Evolutionary conservation across 1,140 invertebrate species (phyloP).

Genomic region (Dermatophagoides farinae): DNA sequence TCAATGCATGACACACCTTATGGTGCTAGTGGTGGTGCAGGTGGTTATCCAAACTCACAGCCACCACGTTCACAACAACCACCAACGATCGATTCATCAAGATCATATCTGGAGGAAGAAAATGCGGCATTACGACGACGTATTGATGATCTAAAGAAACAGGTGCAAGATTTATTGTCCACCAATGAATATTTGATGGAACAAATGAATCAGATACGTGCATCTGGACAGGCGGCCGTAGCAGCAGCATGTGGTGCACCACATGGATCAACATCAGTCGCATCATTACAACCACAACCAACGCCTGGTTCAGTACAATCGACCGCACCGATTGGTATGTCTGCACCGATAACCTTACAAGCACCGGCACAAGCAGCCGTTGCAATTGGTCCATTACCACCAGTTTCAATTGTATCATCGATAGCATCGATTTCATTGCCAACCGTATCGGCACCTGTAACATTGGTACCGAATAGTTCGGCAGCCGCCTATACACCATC

Average conservation of each 20-base stretch:
- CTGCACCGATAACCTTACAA: neutral
- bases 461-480: neutral
- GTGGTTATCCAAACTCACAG: neutral
- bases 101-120: conserved; percentile 41
- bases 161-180: conserved; percentile 45
- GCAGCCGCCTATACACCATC: conserved; percentile 1
- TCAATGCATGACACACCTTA: neutral
- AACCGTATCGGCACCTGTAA: conserved; percentile 1
- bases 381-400: neutral
- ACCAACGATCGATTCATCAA: neutral
- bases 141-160: conserved; percentile 49
- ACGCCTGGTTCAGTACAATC: neutral
- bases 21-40: no score
- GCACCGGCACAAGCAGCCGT: neutral
- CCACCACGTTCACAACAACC: neutral
- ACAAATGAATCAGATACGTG: conserved; percentile 51
- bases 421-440: conserved; percentile 9
- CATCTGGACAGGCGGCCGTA: conserved; percentile 23
- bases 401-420: conserved; percentile 6
- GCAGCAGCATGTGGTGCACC: neutral
- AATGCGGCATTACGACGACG: conserved; percentile 45
- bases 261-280: neutral
- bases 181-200: conserved; percentile 59
- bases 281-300: neutral
- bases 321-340: neutral